Evolutionary conservation across 1,140 invertebrate genomes (phyloP), one percentile per base, ranked within the genome.

Genomic region (Zaprionus gabonicus): DNA sequence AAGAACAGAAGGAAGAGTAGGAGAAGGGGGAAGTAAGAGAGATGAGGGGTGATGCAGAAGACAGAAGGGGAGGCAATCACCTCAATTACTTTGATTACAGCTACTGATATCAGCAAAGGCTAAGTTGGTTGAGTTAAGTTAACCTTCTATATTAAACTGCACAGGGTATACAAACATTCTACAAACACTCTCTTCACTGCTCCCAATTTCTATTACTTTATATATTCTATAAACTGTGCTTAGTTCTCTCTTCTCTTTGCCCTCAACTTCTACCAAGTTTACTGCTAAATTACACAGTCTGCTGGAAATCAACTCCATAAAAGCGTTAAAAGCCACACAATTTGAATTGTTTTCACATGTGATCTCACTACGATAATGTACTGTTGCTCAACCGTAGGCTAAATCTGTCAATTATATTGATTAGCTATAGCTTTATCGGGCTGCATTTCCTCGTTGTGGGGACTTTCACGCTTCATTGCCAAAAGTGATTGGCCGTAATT

Each of bases 391-490:
- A 25, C 20, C 20, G 7, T 6, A 51, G 12, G 10, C 46, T n/a
- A 51, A 51, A 51, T 51, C 46, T 25, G 20, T 51, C 46, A 51
- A 51, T 51, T 51, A 51, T 51, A 51, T 51, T 25, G 46, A 23
- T 13, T 51, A 25, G n/a, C 15, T 68, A 25, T 67, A 20, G 4
- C 46, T 58, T 71, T 71, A 51, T 51, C 20, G 17, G 20, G 46
- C 46, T 51, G 31, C 63, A 49, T 56, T 76, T 62, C 36, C 31
- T 64, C 34, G 53, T 51, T 41, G 20, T 25, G n/a, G 15, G 20
- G 71, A 81, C 81, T 87, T 87, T 87, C 80, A 87, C 84, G 67
- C 70, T 71, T 77, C 65, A 55, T 69, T 68, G 59, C 51, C 57
- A 75, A 71, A 71, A 76, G 49, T 69, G 53, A 68, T 78, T 65